Base-by-base conservation (phyloP, 2,888 invertebrate genomes). In the Cosmorhoe ocellata region DNA sequence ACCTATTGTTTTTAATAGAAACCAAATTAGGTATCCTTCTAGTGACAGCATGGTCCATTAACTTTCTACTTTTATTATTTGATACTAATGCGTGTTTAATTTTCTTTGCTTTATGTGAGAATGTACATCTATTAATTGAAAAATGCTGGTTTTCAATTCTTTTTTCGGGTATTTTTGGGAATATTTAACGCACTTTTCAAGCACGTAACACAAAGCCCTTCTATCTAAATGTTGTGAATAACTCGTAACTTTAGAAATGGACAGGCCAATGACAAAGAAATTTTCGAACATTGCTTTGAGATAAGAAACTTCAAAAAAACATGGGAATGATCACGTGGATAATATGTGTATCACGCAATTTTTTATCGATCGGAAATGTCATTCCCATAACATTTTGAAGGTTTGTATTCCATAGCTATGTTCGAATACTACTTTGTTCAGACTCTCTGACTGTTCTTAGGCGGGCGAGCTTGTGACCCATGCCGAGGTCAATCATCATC, bases 401-500 rank as follows among this genome's bases (percentile, higher is more conserved):
- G n/a, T n/a, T n/a, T n/a, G n/a, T n/a, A n/a, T n/a, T n/a, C n/a
- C n/a, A n/a, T n/a, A n/a, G n/a, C n/a, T n/a, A n/a, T n/a, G n/a
- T n/a, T n/a, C n/a, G n/a, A n/a, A n/a, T n/a, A n/a, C n/a, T n/a
- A n/a, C n/a, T n/a, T n/a, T n/a, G n/a, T n/a, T n/a, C n/a, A n/a
- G n/a, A n/a, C n/a, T n/a, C n/a, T n/a, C n/a, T n/a, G 9, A 27
- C 30, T 40, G 50, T 43, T 51, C 42, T 7, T 69, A 86, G 86
- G 73, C 53, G 77, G 84, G 75, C 72, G 89, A 89, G 71, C 72
- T 90, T 69, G 90, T 91, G 90, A 91, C 90, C 64, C 91, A 79
- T 88, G 91, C 89, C 73, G 91, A 91, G 85, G 91, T 91, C 90
- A 91, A 91, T 82, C 91, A 90, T 90, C 88, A 84, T 85, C 90